phyloP scores from a whole-genome alignment of 2,113 vertebrate genomes.

The Panthera leo region DNA sequence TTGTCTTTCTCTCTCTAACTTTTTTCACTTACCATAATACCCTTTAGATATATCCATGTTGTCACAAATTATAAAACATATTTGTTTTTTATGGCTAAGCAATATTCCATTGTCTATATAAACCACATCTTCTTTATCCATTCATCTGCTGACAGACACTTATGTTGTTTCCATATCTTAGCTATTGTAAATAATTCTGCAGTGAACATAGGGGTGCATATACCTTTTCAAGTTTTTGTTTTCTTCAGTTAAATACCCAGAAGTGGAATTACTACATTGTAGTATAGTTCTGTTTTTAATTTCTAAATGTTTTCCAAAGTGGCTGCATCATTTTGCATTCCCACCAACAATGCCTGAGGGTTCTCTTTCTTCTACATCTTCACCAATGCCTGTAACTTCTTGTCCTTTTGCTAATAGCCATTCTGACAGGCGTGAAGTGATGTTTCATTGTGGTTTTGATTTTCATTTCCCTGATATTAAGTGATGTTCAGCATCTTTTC shows the following conservation, averaged over 20 bases:
- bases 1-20: neutral
- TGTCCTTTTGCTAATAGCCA: neutral
- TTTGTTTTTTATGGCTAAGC: neutral
- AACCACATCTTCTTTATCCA: neutral
- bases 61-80: neutral
- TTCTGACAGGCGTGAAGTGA: neutral
- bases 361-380: neutral
- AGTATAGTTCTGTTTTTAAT: neutral
- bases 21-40: neutral
- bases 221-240: neutral
- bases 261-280: neutral
- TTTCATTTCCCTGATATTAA: neutral
- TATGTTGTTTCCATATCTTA: neutral
- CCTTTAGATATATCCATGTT: neutral
- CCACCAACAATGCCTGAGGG: neutral
- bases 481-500: neutral
- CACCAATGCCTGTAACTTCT: neutral
- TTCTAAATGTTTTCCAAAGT: neutral
- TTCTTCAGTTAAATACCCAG: neutral
- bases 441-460: neutral
- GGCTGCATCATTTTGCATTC: neutral
- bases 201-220: neutral
- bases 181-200: neutral
- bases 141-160: neutral
- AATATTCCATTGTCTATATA: neutral